Base-by-base conservation (phyloP, 2,888 invertebrate species). In the Thecophora atra region DNA sequence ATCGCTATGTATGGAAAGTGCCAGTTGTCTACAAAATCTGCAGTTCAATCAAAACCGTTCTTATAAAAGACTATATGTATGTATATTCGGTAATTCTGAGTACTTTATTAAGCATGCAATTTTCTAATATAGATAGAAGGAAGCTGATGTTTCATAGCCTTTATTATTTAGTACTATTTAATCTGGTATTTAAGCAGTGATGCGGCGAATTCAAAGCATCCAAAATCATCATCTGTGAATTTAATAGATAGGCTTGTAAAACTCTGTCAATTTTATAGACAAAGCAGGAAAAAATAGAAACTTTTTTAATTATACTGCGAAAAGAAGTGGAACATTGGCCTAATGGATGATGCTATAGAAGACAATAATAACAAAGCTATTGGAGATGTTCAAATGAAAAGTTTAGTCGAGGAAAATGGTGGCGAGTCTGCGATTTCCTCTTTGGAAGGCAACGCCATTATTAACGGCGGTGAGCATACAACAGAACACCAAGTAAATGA, bases 401-500 rank as follows among this genome's bases (percentile, higher is more conserved):
- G 6, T 8, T 26, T 62, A n/a, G 44, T 11, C 7, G 63, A 42
- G 24, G 69, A 70, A 65, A 72, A 62, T 24, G n/a, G 19, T 26
- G 72, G 62, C 7, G 47, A 28, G 15, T 15, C 44, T 1, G 62
- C 52, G 28, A 47, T 24, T 11, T 42, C 62, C 56, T 63, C 70
- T 1, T 56, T 58, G 65, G 71, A 65, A 30, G 71, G 15, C 3
- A 51, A 26, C 58, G 21, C 58, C 19, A 44, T 15, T 47, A 37
- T 24, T 1, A 63, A 52, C 52, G 63, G 63, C 37, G 51, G 60
- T 6, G 69, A 69, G 11, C 26, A 69, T 30, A 24, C 42, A n/a
- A n/a, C 21, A 28, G 42, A 21, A 37, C 62, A 21, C 21, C 73
- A 74, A 37, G 74, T 76, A 68, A 71, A 72, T 74, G 75, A 73